Conservation (phyloP, 37 sponge, comb jelly and placozoan genomes). For the Eunapius fragilis region DNA sequence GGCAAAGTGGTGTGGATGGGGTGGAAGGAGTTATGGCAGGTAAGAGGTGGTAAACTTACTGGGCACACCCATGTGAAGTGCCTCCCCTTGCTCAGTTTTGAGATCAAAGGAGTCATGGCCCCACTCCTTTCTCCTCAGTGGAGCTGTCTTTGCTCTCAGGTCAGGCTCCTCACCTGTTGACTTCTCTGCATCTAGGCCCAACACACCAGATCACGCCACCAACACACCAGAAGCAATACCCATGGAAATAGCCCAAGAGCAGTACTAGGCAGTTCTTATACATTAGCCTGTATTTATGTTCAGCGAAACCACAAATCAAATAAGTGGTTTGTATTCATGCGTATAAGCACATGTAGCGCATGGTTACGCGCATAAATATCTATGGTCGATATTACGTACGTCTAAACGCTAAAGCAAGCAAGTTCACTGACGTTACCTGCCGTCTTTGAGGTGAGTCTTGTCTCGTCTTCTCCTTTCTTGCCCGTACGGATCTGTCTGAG, state of each 20-base stretch:
- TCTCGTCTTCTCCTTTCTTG: slow-evolving; percentile 14
- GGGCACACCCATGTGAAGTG: slow-evolving; percentile 61
- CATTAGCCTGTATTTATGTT: too few relatives aligned
- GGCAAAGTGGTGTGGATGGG: neutral
- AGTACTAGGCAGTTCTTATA: neutral
- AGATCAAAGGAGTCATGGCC: slow-evolving; percentile 52
- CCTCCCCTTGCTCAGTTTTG: slow-evolving; percentile 66
- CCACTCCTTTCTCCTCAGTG: slow-evolving; percentile 83
- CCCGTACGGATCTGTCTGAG: neutral
- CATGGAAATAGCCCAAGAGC: neutral
- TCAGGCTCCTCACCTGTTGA: neutral
- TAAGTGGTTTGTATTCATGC: too few relatives aligned
- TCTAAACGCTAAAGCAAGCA: too few relatives aligned
- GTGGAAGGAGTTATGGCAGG: neutral
- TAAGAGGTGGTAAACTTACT: slow-evolving; percentile 29
- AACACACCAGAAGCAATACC: too few relatives aligned
- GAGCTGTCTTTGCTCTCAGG: slow-evolving; percentile 72
- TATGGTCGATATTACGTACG: neutral
- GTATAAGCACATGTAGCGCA: too few relatives aligned
- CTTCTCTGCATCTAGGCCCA: neutral
- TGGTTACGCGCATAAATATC: too few relatives aligned
- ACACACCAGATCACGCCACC: too few relatives aligned
- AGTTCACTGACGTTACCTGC: slow-evolving; percentile 8
- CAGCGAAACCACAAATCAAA: too few relatives aligned
- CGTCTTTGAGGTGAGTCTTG: neutral